Evolutionary conservation across 1,140 invertebrate species (phyloP).

Genomic region (Rhyacophila brunnea): DNA sequence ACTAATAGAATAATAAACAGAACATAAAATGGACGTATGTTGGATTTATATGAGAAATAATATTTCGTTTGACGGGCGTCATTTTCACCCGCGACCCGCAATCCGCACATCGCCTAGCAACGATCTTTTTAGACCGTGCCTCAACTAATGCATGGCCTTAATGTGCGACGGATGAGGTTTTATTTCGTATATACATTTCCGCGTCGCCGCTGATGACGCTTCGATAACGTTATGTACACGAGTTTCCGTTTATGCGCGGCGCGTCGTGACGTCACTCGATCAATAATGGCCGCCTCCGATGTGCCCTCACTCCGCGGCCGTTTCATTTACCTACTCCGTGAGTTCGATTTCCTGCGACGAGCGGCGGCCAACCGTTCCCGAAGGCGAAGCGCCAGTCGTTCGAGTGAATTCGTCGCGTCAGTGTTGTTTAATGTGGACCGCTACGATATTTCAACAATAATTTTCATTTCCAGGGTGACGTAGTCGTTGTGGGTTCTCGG

Average conservation of each 20-base stretch:
- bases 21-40: no score
- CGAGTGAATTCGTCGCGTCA: slow-evolving; percentile 7
- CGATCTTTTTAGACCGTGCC: no score
- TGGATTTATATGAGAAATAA: no score
- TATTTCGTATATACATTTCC: no score
- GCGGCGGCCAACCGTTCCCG: not conserved
- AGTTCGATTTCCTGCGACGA: not conserved
- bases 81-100: no score
- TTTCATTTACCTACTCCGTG: not conserved
- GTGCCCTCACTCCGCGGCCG: not conserved
- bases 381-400: slow-evolving; percentile 8
- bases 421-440: not conserved
- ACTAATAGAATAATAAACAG: no score
- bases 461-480: not conserved
- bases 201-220: not conserved
- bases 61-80: no score
- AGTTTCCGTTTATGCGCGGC: slow-evolving; percentile 14
- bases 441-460: no score
- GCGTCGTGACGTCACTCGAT: slow-evolving; percentile 23
- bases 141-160: no score
- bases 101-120: no score
- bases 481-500: not conserved
- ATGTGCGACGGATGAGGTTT: not conserved
- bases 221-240: not conserved
- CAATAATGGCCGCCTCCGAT: slow-evolving; percentile 20